Evolutionary conservation across 2,113 vertebrate genomes (phyloP).

Genomic region (Cryptomyrus ogoouensis): DNA sequence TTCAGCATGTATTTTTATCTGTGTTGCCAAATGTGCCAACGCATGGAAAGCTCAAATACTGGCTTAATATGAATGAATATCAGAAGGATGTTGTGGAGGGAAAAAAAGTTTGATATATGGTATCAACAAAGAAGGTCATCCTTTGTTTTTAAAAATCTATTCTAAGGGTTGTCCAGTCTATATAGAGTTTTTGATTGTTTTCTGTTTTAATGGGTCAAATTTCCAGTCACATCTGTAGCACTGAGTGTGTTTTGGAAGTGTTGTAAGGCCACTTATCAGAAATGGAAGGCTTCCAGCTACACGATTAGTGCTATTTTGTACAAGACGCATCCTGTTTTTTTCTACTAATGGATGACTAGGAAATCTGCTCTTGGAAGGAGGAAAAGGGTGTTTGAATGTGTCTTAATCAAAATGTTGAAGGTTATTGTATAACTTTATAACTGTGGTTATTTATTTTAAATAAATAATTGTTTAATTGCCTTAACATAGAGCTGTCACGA

Average conservation of each 20-base stretch:
- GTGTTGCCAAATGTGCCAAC: background rate
- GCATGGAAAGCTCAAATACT: background rate
- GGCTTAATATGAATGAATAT: too few species aligned
- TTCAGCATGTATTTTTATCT: background rate
- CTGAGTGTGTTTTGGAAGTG: background rate
- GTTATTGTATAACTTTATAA: background rate
- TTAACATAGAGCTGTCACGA: too few species aligned
- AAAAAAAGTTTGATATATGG: background rate
- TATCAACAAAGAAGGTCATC: background rate
- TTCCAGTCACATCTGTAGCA: background rate
- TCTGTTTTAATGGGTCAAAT: background rate
- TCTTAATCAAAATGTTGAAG: background rate
- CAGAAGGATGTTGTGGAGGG: background rate
- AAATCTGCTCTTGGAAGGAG: background rate
- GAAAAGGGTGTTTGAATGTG: background rate
- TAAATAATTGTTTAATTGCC: background rate
- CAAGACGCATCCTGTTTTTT: background rate
- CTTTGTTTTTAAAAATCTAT: background rate
- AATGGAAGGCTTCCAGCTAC: slow-evolving; percentile 5
- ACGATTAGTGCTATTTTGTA: background rate
- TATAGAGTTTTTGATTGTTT: background rate
- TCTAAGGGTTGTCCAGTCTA: background rate
- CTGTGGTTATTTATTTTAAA: background rate
- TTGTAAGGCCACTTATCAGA: background rate
- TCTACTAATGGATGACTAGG: background rate